Percentiles rank a stretch among this genome's conserved stretches.
phyloP scores from a whole-genome alignment of 2,797 vertebrate genomes.

The Lophotriccus pileatus region DNA sequence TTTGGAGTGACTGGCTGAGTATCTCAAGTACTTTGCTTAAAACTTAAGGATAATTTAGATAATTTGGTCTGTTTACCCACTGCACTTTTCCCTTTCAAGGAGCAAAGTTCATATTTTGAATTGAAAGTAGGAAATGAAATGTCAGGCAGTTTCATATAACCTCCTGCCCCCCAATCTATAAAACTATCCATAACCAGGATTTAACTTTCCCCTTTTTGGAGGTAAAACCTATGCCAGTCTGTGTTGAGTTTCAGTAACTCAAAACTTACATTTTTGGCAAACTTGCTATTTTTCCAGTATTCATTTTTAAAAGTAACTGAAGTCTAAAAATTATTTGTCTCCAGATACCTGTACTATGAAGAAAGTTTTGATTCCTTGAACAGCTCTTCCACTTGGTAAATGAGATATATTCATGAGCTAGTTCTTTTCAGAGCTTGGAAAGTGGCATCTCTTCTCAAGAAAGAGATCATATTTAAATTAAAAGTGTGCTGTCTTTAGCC shows the following conservation, averaged over 20 bases:
- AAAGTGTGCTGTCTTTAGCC: not conserved
- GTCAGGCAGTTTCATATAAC: not conserved
- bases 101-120: not conserved
- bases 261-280: not conserved
- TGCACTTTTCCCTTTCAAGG: not conserved
- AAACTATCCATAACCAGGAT: not conserved
- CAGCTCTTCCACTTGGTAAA: not conserved
- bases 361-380: not conserved
- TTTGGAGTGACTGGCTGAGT: not conserved
- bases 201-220: not conserved
- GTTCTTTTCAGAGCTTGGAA: not conserved
- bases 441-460: not conserved
- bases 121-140: not conserved
- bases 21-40: not conserved
- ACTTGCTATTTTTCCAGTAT: not conserved
- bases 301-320: not conserved
- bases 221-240: not conserved
- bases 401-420: not conserved
- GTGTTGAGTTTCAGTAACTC: not conserved
- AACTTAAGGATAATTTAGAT: not conserved
- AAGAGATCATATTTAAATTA: not conserved
- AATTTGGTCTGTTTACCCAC: not conserved
- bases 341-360: not conserved
- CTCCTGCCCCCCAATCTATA: no score
- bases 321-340: not conserved